Conservation (phyloP, 2,888 invertebrate species). For the Drosophila antonietae region DNA sequence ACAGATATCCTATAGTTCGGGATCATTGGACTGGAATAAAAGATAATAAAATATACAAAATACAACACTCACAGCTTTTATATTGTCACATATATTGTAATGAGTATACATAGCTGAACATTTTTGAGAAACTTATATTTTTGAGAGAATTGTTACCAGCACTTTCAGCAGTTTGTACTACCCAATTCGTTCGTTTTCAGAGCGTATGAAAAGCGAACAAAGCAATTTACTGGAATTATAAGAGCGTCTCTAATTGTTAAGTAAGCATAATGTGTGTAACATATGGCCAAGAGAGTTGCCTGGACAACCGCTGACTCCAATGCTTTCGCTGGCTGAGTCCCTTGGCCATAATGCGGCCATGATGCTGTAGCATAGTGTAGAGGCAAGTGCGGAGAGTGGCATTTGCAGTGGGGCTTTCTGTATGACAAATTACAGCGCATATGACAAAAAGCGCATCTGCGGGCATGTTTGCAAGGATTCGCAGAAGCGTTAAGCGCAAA, state of each 20-base stretch:
- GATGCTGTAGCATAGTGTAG: slow-evolving; percentile 18
- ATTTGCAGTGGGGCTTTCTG: neutral
- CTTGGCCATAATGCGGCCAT: slow-evolving; percentile 22
- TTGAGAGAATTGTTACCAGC: neutral
- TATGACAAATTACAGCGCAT: slow-evolving; percentile 42
- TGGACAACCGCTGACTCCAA: slow-evolving; percentile 33
- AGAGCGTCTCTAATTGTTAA: slow-evolving; percentile 77
- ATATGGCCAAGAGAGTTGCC: slow-evolving; percentile 64
- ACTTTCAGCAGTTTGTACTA: neutral
- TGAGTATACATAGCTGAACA: too few species aligned
- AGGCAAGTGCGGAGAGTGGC: neutral
- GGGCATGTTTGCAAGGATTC: slow-evolving; percentile 16
- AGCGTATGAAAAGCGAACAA: slow-evolving; percentile 48
- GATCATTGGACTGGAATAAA: neutral
- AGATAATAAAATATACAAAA: too few species aligned
- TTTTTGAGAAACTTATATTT: too few species aligned
- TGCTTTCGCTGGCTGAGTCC: slow-evolving; percentile 14
- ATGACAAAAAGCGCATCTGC: slow-evolving; percentile 39
- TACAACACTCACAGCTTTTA: neutral
- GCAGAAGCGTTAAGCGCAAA: slow-evolving; percentile 28
- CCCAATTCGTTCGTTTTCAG: neutral
- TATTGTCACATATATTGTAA: too few species aligned
- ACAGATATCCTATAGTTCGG: slow-evolving; percentile 11
- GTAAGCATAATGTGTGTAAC: slow-evolving; percentile 73
- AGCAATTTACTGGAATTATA: slow-evolving; percentile 72